These are phyloP conservation scores for Drosophila eugracilis DNA, from an alignment of 1,140 invertebrate genomes.

Conservation along the genomic window DNA sequence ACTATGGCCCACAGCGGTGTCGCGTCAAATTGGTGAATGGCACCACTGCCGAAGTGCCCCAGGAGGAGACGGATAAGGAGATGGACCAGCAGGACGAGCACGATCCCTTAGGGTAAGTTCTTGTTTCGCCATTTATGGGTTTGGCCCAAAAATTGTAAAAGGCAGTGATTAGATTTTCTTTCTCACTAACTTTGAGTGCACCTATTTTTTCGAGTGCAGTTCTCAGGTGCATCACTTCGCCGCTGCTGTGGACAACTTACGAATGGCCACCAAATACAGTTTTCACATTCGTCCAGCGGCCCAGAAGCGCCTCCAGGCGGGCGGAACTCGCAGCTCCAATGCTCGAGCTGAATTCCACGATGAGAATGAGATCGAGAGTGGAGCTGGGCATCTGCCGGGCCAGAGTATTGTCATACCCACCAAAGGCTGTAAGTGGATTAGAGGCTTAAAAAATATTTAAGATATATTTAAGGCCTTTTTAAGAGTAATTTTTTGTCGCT, in stretches of 20 bases:
- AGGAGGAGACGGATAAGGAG: not conserved
- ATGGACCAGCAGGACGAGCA: conserved; percentile 21
- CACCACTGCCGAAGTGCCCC: conserved; percentile 40
- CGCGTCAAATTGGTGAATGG: conserved; percentile 87
- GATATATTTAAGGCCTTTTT: no score
- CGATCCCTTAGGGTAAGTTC: conserved; percentile 37
- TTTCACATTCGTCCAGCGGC: conserved; percentile 88
- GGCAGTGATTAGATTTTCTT: conserved; percentile 53
- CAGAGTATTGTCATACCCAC: conserved; percentile 89
- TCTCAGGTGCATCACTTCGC: conserved; percentile 84
- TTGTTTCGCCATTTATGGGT: not conserved
- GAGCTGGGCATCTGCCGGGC: conserved; percentile 70
- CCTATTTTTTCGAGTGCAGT: no score
- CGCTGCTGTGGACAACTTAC: conserved; percentile 87
- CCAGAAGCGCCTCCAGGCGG: conserved; percentile 53
- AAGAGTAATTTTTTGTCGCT: no score
- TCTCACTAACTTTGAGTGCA: no score
- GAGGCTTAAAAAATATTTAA: not conserved
- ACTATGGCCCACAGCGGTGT: conserved; percentile 90
- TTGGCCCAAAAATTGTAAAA: no score
- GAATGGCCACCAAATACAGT: conserved; percentile 92
- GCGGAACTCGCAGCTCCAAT: conserved; percentile 65
- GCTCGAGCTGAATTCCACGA: conserved; percentile 66
- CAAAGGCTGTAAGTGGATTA: conserved; percentile 90
- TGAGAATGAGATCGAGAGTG: conserved; percentile 77